A percentile compares a stretch with the other conserved stretches of the same genome.
Evolutionary conservation across 2,113 vertebrate genomes (phyloP).

Genomic region (Ceuthmochares aereus): DNA sequence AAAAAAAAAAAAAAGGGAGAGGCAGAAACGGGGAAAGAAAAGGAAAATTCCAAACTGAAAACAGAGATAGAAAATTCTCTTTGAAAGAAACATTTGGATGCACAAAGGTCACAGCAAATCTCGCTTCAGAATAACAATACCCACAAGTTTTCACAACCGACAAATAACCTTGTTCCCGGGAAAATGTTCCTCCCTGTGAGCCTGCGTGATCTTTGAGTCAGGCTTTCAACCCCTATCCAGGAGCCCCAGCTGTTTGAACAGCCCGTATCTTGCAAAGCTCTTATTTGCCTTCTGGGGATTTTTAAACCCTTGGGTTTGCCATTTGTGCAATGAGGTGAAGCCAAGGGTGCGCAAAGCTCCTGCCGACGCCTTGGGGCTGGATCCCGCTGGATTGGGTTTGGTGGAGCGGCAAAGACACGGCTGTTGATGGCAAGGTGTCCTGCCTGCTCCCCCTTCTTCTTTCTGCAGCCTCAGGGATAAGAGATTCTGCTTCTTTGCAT

Average conservation of each 20-base stretch:
- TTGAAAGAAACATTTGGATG: fast-evolving
- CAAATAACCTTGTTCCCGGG: background rate
- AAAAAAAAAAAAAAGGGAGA: background rate
- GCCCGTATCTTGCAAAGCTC: fast-evolving
- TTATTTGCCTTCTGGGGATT: background rate
- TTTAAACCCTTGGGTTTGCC: background rate
- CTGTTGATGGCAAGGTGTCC: background rate
- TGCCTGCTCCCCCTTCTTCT: fast-evolving
- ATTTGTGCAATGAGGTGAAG: fast-evolving
- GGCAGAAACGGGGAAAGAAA: background rate
- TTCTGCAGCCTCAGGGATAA: background rate
- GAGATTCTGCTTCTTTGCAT: fast-evolving
- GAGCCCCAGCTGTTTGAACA: fast-evolving
- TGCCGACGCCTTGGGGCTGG: fast-evolving
- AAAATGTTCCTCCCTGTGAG: fast-evolving
- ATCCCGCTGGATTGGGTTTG: fast-evolving
- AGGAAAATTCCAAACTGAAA: background rate
- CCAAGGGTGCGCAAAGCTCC: background rate
- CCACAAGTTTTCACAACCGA: fast-evolving
- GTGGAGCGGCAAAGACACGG: fast-evolving
- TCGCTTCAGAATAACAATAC: fast-evolving
- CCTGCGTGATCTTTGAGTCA: fast-evolving
- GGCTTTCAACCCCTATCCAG: background rate
- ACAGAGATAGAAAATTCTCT: background rate
- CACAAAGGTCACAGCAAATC: background rate